Base-by-base conservation (phyloP, 2,113 vertebrate genomes). In the Crotophaga sulcirostris region DNA sequence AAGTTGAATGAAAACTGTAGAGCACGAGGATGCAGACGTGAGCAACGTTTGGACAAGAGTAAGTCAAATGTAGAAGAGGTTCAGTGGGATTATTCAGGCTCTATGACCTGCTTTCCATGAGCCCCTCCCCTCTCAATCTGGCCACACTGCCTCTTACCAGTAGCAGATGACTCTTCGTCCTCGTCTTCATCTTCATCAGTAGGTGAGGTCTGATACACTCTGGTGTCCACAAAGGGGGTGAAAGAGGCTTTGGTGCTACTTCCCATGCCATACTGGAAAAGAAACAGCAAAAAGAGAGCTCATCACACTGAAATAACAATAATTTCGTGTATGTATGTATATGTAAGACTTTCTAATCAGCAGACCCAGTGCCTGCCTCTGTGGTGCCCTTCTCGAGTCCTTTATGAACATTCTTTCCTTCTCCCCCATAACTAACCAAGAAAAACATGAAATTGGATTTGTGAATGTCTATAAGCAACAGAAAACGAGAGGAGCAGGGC, bases 201-300 rank as follows among this genome's bases (percentile, higher is more conserved):
- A 33, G 99, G 99, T 0, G 99, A 99, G 2, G 99, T 99, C 97
- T 99, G 99, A 95, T 99, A 99, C 26, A 99, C 99, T 94, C 99
- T 98, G 31, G 99, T 99, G 94, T 99, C 99, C 86, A 99, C 99
- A 72, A 99, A 99, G 6, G 99, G 99, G 2, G 99, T 99, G 97
- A 99, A 99, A 94, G 99, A 99, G 62, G 99, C 98, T 98, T 99
- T 99, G 96, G 99, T 99, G 96, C 98, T 99, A 45, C 98, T 98
- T 84, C 98, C 99, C 97, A 99, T 98, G 51, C 98, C 99, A 17
- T 98, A 99, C 99, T 99, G 97, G 55, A 94, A 76, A 91, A 88
- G 12, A 88, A 94, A 87, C 16, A 95, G 94, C 40, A 77, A 51
- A 83, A 31, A 77, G 16, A 83, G 78, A 62, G 78, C 93, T 91